These are phyloP conservation scores for Spheniscus mendiculus DNA, from an alignment of 2,113 vertebrate species.

Conservation along the genomic window DNA sequence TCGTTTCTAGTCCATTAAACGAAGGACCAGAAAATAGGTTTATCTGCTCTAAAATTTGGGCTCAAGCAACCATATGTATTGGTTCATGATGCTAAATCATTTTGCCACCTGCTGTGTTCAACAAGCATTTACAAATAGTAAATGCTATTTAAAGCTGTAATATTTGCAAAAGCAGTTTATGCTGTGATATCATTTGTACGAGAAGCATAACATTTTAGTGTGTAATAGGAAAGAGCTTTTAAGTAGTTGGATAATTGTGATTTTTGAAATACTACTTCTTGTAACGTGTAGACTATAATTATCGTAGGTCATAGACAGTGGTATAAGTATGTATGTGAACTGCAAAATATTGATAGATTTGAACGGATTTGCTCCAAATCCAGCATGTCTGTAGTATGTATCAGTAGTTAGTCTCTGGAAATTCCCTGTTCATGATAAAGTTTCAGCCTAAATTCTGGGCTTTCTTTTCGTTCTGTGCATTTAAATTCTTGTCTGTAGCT, in stretches of 20 bases:
- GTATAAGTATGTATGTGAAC: neutral
- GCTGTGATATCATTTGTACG: neutral
- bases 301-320: neutral
- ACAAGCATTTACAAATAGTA: conserved; percentile 70
- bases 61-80: conserved; percentile 73
- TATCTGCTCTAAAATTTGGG: conserved; percentile 72
- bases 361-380: neutral
- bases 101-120: conserved; percentile 74
- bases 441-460: neutral
- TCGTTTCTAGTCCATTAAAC: conserved; percentile 75
- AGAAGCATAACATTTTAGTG: neutral
- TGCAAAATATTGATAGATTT: neutral
- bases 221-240: conserved; percentile 44
- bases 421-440: neutral
- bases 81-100: conserved; percentile 75
- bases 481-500: neutral
- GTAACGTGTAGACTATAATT: neutral
- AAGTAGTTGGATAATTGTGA: conserved; percentile 54
- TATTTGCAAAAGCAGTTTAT: conserved; percentile 61
- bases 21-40: conserved; percentile 68
- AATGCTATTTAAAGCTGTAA: conserved; percentile 71
- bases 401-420: neutral
- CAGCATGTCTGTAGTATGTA: neutral
- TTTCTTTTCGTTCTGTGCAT: neutral
- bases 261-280: conserved; percentile 53